Conservation (phyloP, 2,888 invertebrate genomes). For the Pristionchus entomophagus region DNA sequence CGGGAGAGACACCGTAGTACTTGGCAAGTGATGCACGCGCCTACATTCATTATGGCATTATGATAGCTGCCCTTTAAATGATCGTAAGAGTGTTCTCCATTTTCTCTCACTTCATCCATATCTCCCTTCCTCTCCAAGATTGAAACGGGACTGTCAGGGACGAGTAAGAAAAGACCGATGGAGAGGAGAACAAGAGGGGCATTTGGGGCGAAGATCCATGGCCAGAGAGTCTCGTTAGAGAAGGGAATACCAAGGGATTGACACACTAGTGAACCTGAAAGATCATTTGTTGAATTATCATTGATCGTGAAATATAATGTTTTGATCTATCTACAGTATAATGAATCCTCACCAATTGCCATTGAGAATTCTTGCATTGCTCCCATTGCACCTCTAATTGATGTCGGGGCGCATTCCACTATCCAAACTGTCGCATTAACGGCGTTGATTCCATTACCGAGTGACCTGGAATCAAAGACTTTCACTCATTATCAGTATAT, state of each 20-base stretch:
- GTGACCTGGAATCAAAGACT: constrained; percentile 31
- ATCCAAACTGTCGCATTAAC: constrained; percentile 69
- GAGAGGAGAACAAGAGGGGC: constrained; percentile 22
- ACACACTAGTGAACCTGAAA: constrained; percentile 54
- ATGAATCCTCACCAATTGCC: constrained; percentile 56
- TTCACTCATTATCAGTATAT: not conserved
- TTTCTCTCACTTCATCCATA: not conserved
- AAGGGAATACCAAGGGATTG: constrained; percentile 61
- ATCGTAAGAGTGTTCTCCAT: too few relatives aligned
- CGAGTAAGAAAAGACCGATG: constrained; percentile 1
- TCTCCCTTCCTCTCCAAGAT: constrained; percentile 34
- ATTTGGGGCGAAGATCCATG: constrained; percentile 59
- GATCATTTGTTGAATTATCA: not conserved
- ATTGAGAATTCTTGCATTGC: constrained; percentile 68
- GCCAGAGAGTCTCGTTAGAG: constrained; percentile 61
- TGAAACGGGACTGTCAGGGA: constrained; percentile 33
- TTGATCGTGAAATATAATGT: not conserved
- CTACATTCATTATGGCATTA: constrained; percentile 1
- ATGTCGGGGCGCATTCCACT: constrained; percentile 64
- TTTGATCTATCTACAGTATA: not conserved
- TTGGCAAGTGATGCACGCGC: constrained; percentile 59
- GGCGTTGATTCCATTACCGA: constrained; percentile 65
- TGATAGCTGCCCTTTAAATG: too few relatives aligned
- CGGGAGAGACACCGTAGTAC: constrained; percentile 59
- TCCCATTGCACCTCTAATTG: constrained; percentile 63